Evolutionary conservation across 2,888 invertebrate genomes (phyloP), one percentile per base, ranked within the genome.

Genomic region (Aquatica leii): DNA sequence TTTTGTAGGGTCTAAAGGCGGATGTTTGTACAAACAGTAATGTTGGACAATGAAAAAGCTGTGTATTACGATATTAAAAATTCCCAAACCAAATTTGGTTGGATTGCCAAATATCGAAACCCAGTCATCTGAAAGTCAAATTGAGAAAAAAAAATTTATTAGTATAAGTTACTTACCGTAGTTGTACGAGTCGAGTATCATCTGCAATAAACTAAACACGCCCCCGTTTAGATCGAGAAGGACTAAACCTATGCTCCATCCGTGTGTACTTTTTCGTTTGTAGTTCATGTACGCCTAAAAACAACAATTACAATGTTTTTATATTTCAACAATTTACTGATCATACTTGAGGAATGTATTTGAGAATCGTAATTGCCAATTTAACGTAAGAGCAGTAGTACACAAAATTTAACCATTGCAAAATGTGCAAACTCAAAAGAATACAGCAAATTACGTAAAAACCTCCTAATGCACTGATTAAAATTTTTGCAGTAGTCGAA

Each of bases 211-310:
- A 76, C 97, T 98, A 40, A 98, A 86, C 53, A 86, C 85, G 4
- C 99, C 99, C 58, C 99, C 99, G 11, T 94, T 93, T 80, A 97
- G 97, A 83, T 99, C 99, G 59, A 98, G 84, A 76, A 99, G 87
- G 74, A 99, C 94, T 83, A 98, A 98, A 50, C 97, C 98, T 77
- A 99, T 98, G 74, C 97, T 97, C 98, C 98, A 99, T 43, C 99
- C 99, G 0, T 90, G 89, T 0, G 99, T 99, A 61, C 97, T 97
- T 81, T 98, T 95, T 65, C 99, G 88, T 75, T 88, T 88, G 83
- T 93, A 99, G 84, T 99, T 99, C 90, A 97, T 95, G 77, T 91
- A 91, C 0, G 97, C 98, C 94, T 95, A 41, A 12, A 60, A 59
- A 37, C n/a, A n/a, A n/a, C n/a, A n/a, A n/a, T n/a, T n/a, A n/a